Base-by-base conservation (phyloP, 2,113 vertebrate genomes). In the Ictidomys tridecemlineatus region DNA sequence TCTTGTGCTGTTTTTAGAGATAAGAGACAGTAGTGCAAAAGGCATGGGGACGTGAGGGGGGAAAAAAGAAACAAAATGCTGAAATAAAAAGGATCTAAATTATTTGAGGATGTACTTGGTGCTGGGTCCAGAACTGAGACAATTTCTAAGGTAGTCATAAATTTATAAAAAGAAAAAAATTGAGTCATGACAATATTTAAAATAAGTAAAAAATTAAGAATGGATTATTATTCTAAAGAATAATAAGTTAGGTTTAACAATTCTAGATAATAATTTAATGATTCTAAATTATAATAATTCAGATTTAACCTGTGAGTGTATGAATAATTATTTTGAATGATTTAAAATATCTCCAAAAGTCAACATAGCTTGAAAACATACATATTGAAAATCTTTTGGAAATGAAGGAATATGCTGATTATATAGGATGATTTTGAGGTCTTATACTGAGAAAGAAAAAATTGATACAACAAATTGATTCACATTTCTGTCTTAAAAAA, bases 331-430 rank as follows among this genome's bases (percentile, higher is more conserved):
- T 28, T 67, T 79, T 56, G 20, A 77, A 86, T 65, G 20, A 89
- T 65, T 42, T 67, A 93, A 93, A 84, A 92, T 95, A 63, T 65
- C 51, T 94, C 16, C n/a, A 88, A 70, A 92, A 65, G 51, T n/a
- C 34, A 94, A 30, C 22, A 32, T 8, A 61, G 20, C 18, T 53
- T 28, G 30, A 53, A 10, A 20, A 26, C 42, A 28, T 73, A 37
- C 30, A 45, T 61, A 42, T 17, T 26, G 30, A 74, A 72, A 83
- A 6, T 6, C 8, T 96, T 96, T 91, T 85, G 48, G 45, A 89
- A 91, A 61, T 14, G 28, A 53, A 89, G 85, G 18, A 86, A 42
- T 34, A 34, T 32, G 13, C 26, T 85, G 45, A 86, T 94, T 30
- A 70, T 1, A 67, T 37, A 63, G 11, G 5, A 61, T 74, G 45